Evolutionary conservation across 1,140 invertebrate genomes (phyloP), one percentile per base, ranked within the genome.

Genomic region (Halesus radiatus): DNA sequence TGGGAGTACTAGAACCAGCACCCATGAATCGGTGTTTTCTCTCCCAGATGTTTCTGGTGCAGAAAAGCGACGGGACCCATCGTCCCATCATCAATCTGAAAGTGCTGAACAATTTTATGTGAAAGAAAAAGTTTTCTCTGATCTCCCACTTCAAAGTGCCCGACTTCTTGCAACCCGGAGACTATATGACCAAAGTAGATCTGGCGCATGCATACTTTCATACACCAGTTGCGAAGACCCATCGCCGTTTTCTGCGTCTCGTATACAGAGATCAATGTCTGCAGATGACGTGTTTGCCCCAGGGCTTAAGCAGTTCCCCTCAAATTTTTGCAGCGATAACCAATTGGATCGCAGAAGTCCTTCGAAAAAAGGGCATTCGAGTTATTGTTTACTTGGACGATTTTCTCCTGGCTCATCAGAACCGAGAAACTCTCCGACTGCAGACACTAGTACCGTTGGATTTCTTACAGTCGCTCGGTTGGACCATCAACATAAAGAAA

Each of bases 401-500:
- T n/a, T n/a, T n/a, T n/a, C n/a, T n/a, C n/a, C n/a, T n/a, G n/a
- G n/a, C n/a, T 22, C 79, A 83, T 66, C 76, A 79, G 0, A 76
- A 68, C 37, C 66, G 84, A 50, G 79, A 60, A 3, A 16, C 45
- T 4, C 52, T 84, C 15, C 13, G 1, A 1, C 23, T 52, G 22
- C 56, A 60, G 54, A 72, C 37, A 22, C 82, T 3, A 8, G 78
- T 56, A 58, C 70, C 84, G 26, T 50, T 79, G 0, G 20, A 78
- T 1, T 18, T 79, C 7, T 84, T 72, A 64, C 78, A 83, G 58
- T 13, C 15, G 5, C 80, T 87, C 7, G 85, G 84, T 0, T 87
- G 86, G 85, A 81, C 66, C 22, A 79, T 87, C 8, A 87, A 87
- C 77, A 70, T 72, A 52, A 18, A 80, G 2, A 87, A 87, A 50